A percentile compares a stretch with the other conserved stretches of the same genome.
Conservation (phyloP, 1,140 invertebrate genomes). For the Zaprionus inermis region DNA sequence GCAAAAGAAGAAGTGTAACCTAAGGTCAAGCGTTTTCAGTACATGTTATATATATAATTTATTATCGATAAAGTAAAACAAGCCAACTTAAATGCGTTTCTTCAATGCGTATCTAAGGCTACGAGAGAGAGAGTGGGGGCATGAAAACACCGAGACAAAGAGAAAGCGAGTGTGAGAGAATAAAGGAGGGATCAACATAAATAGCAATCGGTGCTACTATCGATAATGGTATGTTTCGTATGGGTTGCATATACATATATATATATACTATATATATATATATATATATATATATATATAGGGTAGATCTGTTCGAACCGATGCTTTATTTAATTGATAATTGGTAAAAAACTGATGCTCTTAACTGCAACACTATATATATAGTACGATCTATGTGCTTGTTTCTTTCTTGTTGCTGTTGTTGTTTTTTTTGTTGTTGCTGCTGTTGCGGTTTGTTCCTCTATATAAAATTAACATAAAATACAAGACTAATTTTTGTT, state of each 20-base stretch:
- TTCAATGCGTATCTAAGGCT: conserved; percentile 42
- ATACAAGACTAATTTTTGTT: conserved; percentile 39
- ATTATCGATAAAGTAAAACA: conserved; percentile 80
- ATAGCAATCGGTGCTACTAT: conserved; percentile 22
- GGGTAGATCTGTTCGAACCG: conserved; percentile 27
- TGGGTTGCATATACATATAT: conserved; percentile 14
- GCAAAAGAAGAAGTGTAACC: conserved; percentile 57
- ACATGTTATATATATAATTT: conserved; percentile 76
- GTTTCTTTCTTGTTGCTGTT: conserved; percentile 14
- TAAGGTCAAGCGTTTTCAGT: conserved; percentile 59
- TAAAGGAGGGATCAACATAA: conserved; percentile 17
- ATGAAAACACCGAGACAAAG: neutral
- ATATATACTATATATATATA: conserved; percentile 14
- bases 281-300: conserved; percentile 26
- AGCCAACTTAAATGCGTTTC: conserved; percentile 62
- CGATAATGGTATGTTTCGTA: conserved; percentile 10
- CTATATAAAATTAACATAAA: conserved; percentile 40
- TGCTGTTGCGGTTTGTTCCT: conserved; percentile 21
- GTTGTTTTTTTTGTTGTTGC: conserved; percentile 15
- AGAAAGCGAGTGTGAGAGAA: neutral
- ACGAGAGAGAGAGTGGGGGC: neutral
- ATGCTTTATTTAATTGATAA: conserved; percentile 22
- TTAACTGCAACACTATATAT: conserved; percentile 23
- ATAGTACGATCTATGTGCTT: conserved; percentile 15
- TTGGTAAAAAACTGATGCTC: conserved; percentile 44